These are phyloP conservation scores for Lepidocyrtinus sp. DNA, from an alignment of 2,888 invertebrate genomes.

Conservation along the genomic window DNA sequence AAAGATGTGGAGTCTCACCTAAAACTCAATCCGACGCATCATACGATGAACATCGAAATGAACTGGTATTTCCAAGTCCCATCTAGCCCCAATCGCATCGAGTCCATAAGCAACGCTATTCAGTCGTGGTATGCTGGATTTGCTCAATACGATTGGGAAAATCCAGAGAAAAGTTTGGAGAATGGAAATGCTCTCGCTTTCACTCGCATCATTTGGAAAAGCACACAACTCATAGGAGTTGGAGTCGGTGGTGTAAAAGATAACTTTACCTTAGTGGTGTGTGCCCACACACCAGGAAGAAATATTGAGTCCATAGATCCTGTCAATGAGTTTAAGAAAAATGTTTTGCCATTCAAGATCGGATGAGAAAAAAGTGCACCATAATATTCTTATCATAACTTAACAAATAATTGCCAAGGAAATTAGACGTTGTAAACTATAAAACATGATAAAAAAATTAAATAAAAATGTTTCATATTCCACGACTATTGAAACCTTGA, in stretches of 20 bases:
- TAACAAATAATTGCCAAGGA: no score
- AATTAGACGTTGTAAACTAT: no score
- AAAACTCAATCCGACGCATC: constrained; percentile 17
- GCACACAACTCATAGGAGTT: constrained; percentile 46
- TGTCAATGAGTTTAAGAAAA: constrained; percentile 25
- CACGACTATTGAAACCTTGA: no score
- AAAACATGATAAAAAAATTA: no score
- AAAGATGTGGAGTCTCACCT: not conserved
- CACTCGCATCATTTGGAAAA: constrained; percentile 50
- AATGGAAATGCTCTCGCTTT: constrained; percentile 45
- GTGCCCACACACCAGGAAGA: constrained; percentile 54
- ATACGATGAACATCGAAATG: constrained; percentile 46
- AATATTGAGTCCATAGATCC: constrained; percentile 48
- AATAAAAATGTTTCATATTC: no score
- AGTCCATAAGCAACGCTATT: constrained; percentile 55
- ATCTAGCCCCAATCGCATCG: constrained; percentile 11
- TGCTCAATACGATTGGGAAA: constrained; percentile 43
- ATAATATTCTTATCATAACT: no score
- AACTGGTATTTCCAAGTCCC: constrained; percentile 59
- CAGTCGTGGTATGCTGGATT: constrained; percentile 60
- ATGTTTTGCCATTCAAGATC: constrained; percentile 44
- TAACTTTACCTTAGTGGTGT: constrained; percentile 44
- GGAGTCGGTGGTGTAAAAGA: constrained; percentile 34
- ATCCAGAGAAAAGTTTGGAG: constrained; percentile 43
- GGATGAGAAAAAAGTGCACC: constrained; percentile 24